Evolutionary conservation across 2,113 vertebrate species (phyloP).

Genomic region (Dascyllus trimaculatus): DNA sequence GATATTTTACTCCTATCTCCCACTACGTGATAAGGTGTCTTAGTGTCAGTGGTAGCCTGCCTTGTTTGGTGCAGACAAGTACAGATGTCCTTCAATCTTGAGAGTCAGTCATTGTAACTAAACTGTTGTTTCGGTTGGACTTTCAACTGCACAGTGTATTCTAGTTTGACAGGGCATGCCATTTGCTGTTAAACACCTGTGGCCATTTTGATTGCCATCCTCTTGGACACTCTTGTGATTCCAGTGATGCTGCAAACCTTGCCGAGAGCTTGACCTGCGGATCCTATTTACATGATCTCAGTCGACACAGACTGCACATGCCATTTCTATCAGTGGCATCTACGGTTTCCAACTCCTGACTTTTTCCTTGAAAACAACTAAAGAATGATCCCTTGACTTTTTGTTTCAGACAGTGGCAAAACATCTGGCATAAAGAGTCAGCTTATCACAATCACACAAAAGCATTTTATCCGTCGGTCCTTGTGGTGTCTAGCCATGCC

Average conservation of each 20-base stretch:
- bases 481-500: not conserved
- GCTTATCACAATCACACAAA: not conserved
- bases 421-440: not conserved
- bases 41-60: not conserved
- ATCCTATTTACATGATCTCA: not conserved
- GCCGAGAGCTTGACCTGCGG: not conserved
- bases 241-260: not conserved
- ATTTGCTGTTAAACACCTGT: not conserved
- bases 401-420: conserved; percentile 5
- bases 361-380: not conserved
- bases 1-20: not conserved
- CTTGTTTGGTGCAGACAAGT: not conserved
- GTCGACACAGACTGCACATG: not conserved
- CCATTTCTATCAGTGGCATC: not conserved
- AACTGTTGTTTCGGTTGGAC: not conserved
- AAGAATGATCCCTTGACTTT: not conserved
- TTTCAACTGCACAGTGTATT: not conserved
- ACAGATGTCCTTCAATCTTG: not conserved
- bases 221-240: conserved; percentile 1
- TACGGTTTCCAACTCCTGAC: not conserved
- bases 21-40: not conserved
- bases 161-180: conserved; percentile 5
- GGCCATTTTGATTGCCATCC: not conserved
- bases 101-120: no score
- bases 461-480: not conserved